Evolutionary conservation across 2,888 invertebrate species (phyloP).

Genomic region (Hydropsyche betteni): DNA sequence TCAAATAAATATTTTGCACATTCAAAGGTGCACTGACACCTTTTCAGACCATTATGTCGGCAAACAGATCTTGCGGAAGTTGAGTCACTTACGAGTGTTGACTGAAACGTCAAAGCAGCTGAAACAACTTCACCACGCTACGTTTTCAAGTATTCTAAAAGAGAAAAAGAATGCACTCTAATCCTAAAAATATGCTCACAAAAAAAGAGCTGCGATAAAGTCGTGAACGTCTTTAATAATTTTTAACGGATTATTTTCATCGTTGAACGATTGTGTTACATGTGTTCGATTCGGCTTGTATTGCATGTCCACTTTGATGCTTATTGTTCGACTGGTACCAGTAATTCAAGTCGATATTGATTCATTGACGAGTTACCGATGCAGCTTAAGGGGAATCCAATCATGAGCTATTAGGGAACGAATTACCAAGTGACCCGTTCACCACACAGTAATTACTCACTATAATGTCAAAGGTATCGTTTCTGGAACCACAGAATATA

Average conservation of each 20-base stretch:
- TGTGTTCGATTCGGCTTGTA: not conserved
- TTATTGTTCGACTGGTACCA: not conserved
- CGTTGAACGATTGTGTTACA: not conserved
- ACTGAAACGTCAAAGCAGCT: conserved; percentile 23
- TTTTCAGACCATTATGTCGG: not conserved
- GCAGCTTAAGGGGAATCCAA: conserved; percentile 4
- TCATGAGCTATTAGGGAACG: not conserved
- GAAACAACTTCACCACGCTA: conserved; percentile 5
- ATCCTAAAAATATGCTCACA: not conserved
- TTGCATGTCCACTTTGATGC: not conserved
- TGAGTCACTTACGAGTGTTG: conserved; percentile 23
- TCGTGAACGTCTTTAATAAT: no score
- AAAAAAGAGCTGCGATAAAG: not conserved
- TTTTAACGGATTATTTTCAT: no score
- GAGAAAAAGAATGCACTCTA: not conserved
- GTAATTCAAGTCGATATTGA: conserved; percentile 16
- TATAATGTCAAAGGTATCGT: no score
- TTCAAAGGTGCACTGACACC: conserved; percentile 15
- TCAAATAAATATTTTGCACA: not conserved
- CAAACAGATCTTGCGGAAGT: conserved; percentile 25
- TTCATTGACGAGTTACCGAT: conserved; percentile 3
- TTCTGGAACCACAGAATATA: no score
- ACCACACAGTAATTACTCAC: no score
- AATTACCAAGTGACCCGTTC: conserved; percentile 7
- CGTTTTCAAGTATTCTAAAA: not conserved